Conservation (phyloP, 2,113 vertebrate genomes). For the Alethe diademata region DNA sequence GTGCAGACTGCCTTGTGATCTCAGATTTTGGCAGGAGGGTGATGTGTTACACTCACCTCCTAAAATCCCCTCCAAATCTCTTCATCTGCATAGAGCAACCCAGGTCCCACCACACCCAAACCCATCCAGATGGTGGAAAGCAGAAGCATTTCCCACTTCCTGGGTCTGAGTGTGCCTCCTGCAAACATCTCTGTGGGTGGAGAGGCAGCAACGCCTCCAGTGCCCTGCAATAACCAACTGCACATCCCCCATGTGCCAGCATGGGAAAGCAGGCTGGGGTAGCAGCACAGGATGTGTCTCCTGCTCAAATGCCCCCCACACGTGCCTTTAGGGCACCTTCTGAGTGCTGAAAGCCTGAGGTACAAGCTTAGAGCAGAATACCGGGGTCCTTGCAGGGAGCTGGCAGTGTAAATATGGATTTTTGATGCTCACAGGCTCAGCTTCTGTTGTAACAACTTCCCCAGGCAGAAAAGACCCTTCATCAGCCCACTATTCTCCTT, state of each 20-base stretch:
- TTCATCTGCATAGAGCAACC: neutral
- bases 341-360: neutral
- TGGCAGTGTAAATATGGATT: neutral
- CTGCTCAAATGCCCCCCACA: neutral
- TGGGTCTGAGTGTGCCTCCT: neutral
- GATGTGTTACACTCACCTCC: neutral
- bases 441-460: neutral
- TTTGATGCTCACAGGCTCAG: neutral
- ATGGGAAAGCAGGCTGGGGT: neutral
- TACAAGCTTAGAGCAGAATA: neutral
- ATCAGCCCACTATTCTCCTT: neutral
- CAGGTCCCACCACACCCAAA: neutral
- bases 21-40: neutral
- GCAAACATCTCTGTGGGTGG: neutral
- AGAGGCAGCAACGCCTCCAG: neutral
- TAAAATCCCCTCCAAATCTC: neutral
- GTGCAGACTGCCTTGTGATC: neutral
- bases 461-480: neutral
- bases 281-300: neutral
- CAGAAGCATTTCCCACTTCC: neutral
- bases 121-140: neutral
- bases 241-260: rapidly evolving
- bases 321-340: neutral
- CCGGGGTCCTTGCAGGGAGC: neutral
- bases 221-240: neutral